Evolutionary conservation across 2,113 vertebrate species (phyloP).

Genomic region (Hymenochirus boettgeri): DNA sequence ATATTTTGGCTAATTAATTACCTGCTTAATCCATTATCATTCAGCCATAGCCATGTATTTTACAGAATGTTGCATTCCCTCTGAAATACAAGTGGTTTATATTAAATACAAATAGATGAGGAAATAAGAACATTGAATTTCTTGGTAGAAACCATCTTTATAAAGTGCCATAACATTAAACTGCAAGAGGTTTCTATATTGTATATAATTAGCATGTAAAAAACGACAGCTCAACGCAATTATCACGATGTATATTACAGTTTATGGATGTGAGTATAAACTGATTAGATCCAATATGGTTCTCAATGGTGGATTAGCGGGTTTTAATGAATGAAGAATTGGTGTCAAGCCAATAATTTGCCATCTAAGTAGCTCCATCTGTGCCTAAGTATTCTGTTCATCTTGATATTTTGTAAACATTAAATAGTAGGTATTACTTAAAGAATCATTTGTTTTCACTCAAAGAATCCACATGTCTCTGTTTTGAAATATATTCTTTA

Average conservation of each 20-base stretch:
- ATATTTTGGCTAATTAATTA: too few species aligned
- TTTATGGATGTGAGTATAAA: conserved; percentile 38
- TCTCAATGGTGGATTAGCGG: conserved; percentile 26
- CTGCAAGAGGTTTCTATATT: conserved; percentile 6
- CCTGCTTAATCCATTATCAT: too few species aligned
- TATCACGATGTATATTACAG: conserved; percentile 28
- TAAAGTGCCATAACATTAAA: conserved; percentile 29
- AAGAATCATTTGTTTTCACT: background rate
- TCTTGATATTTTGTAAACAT: conserved; percentile 18
- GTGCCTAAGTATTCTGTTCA: conserved; percentile 29
- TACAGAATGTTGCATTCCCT: conserved; percentile 11
- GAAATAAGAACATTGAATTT: conserved; percentile 5
- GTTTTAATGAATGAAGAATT: conserved; percentile 38
- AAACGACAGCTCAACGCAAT: conserved; percentile 21
- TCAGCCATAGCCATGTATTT: too few species aligned
- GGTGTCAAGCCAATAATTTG: conserved; percentile 40
- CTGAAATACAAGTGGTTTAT: conserved; percentile 15
- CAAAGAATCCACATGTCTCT: background rate
- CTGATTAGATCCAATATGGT: conserved; percentile 40
- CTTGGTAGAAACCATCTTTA: conserved; percentile 12
- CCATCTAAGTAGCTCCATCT: conserved; percentile 31
- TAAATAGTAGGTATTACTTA: conserved; percentile 2
- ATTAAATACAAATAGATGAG: conserved; percentile 19
- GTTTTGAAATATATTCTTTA: background rate
- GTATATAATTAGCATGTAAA: conserved; percentile 21